Evolutionary conservation across 2,113 vertebrate species (phyloP), one percentile per base, ranked within the genome.

Genomic region (Oriolus oriolus): DNA sequence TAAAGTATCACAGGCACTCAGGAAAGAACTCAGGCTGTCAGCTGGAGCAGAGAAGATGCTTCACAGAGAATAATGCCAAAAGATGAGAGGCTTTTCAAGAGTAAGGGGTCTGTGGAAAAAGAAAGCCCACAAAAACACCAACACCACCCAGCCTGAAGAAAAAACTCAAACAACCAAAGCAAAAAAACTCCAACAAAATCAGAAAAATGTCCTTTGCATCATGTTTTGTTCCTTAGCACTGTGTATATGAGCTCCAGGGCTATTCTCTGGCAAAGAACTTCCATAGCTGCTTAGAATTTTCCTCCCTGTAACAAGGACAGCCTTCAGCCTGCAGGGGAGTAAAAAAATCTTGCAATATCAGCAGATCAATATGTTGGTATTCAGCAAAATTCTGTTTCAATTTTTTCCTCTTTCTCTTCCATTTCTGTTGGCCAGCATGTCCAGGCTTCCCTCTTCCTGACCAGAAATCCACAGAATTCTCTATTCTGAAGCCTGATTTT

Each of bases 1-100:
- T 47, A 3, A 64, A 80, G 6, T 6, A 35, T 7, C 5, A 4
- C 61, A 63, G 27, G 22, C 16, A 33, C 0, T 0, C 14, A 33
- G 78, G 10, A 19, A 37, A 77, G 61, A 75, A 10, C 21, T 52
- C 14, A 11, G 44, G 12, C 20, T 35, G 9, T 7, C 74, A 80
- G 26, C 7, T 45, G 26, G 53, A 44, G 11, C 4, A 50, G 19
- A 68, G 42, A 37, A 35, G 9, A 44, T 53, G 26, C 76, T 76
- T 27, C 33, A 27, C 16, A 37, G 73, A 60, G 2, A 74, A 22
- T 9, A 89, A 68, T 5, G n/a, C 9, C 53, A 73, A 63, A 63
- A 76, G 4, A 10, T 2, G 5, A 73, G 14, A 57, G 7, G 18
- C 17, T 57, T 44, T 50, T 65, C 15, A 60, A 28, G 17, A 69